A percentile compares a stretch with the other conserved stretches of the same genome.
Evolutionary conservation across 2,888 invertebrate species (phyloP).

Genomic region (Caenorhabditis drosophilae): DNA sequence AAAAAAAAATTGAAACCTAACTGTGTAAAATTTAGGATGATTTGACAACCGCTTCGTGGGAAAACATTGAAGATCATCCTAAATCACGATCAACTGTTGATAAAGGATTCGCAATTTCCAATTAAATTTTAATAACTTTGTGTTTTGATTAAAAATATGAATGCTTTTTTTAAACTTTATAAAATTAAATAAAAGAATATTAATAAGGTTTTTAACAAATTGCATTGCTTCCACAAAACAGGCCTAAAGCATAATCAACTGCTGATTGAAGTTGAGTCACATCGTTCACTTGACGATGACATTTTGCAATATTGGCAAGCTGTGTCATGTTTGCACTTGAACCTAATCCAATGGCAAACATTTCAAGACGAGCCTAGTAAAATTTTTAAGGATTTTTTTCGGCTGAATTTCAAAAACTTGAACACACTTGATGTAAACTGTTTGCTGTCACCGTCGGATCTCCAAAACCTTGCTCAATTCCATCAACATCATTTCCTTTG

Average conservation of each 20-base stretch:
- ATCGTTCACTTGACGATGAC: constrained; percentile 7
- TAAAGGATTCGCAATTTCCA: constrained; percentile 7
- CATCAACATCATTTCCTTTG: constrained; percentile 32
- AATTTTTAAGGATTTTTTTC: too few species aligned
- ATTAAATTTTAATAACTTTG: constrained; percentile 1
- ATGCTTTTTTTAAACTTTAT: too few species aligned
- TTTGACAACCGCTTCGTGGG: background rate
- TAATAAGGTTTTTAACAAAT: constrained; percentile 6
- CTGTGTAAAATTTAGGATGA: too few species aligned
- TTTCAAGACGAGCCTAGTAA: constrained; percentile 19
- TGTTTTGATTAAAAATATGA: too few species aligned
- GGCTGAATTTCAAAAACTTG: too few species aligned
- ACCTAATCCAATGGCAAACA: constrained; percentile 27
- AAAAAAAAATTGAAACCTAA: constrained; percentile 1
- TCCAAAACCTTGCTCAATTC: constrained; percentile 24
- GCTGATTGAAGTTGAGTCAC: constrained; percentile 1
- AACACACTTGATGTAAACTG: constrained; percentile 7
- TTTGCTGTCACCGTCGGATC: constrained; percentile 28
- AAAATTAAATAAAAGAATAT: background rate
- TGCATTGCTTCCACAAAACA: constrained; percentile 13
- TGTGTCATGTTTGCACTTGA: constrained; percentile 22
- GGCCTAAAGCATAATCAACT: constrained; percentile 5
- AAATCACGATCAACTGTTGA: background rate
- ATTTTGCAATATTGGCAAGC: constrained; percentile 17
- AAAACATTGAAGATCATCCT: constrained; percentile 9